Percentiles rank a stretch among this genome's conserved stretches.
phyloP scores from a whole-genome alignment of 1,140 invertebrate genomes.

The Babylonia areolata region DNA sequence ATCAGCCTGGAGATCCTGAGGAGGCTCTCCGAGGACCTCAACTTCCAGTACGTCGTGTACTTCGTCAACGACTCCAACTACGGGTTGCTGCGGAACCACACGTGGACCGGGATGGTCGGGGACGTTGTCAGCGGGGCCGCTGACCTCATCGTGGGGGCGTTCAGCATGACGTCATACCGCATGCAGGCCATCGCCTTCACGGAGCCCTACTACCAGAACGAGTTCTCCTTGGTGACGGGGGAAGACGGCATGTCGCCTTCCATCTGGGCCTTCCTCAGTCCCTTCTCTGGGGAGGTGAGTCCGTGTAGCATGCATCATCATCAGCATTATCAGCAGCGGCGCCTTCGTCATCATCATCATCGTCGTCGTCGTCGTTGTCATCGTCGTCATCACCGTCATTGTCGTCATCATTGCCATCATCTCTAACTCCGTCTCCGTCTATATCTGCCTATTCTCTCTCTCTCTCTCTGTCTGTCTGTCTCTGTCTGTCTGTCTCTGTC shows the following conservation, averaged over 20 bases:
- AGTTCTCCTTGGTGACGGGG: conserved; percentile 78
- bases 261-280: conserved; percentile 89
- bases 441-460: neutral
- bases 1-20: conserved; percentile 90
- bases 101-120: conserved; percentile 84
- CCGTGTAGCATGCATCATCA: neutral
- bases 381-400: too few species aligned
- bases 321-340: too few species aligned
- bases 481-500: neutral
- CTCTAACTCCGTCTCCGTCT: neutral
- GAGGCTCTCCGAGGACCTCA: conserved; percentile 87
- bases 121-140: conserved; percentile 90
- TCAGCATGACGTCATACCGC: conserved; percentile 87
- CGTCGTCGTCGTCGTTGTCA: too few species aligned
- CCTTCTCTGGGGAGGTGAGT: conserved; percentile 87
- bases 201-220: conserved; percentile 90
- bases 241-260: conserved; percentile 84
- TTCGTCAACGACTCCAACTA: conserved; percentile 81
- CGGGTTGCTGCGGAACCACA: conserved; percentile 59
- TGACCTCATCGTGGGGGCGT: conserved; percentile 91
- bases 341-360: too few species aligned
- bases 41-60: conserved; percentile 91
- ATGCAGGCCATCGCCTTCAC: conserved; percentile 88
- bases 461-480: neutral
- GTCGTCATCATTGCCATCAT: too few species aligned